Percentiles rank a stretch among this genome's conserved stretches.
Conservation (phyloP, 2,888 invertebrate genomes). For the Pharmacophagus antenor region DNA sequence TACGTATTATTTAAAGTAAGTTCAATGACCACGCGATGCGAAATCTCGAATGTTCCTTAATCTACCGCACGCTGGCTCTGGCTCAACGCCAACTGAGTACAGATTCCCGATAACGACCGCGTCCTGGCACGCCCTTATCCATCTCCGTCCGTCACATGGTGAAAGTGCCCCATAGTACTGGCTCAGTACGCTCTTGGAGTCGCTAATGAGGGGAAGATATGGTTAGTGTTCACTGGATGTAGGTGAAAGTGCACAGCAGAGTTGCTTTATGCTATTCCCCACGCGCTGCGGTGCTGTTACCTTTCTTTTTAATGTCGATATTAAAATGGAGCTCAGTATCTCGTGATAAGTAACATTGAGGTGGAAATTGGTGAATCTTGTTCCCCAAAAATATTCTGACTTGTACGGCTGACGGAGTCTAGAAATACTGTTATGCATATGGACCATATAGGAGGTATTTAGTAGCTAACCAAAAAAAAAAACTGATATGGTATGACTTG, state of each 20-base stretch:
- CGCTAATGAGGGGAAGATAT: slow-evolving; percentile 63
- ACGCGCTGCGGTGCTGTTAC: not conserved
- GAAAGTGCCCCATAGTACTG: slow-evolving; percentile 48
- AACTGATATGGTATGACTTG: no score
- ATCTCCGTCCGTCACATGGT: slow-evolving; percentile 45
- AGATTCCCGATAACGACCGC: slow-evolving; percentile 48
- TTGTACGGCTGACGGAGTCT: no score
- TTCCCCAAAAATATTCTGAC: no score
- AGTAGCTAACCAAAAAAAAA: no score
- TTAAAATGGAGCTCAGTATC: no score
- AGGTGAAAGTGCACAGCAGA: slow-evolving; percentile 17
- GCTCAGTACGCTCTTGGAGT: slow-evolving; percentile 42
- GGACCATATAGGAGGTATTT: no score
- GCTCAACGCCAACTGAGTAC: slow-evolving; percentile 46
- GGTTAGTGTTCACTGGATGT: slow-evolving; percentile 46
- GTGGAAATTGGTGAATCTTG: no score
- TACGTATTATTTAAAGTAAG: no score
- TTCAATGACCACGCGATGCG: slow-evolving; percentile 27
- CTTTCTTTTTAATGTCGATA: no score
- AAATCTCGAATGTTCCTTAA: slow-evolving; percentile 41
- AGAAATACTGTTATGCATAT: no score
- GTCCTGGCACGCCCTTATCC: slow-evolving; percentile 30
- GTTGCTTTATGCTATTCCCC: slow-evolving; percentile 11
- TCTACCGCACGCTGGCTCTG: slow-evolving; percentile 37
- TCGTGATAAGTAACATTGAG: no score